Base-by-base conservation (phyloP, 1,140 invertebrate species). In the Drosophila micromelanica region DNA sequence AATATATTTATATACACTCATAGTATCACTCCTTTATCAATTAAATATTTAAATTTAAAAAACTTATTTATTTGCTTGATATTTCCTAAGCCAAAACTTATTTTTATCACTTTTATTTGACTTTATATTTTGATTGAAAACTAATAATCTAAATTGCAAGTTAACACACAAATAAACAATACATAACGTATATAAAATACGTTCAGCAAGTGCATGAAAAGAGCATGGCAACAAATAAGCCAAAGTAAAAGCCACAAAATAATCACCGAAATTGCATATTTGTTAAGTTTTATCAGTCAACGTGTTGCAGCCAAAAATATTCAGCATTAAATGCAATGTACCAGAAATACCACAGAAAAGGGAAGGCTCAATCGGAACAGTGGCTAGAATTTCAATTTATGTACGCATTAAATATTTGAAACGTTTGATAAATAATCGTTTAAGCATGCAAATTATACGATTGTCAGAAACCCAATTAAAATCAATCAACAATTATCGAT, bases 241-340 rank as follows among this genome's bases (percentile, higher is more conserved):
- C 30, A 60, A 56, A 61, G 54, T 42, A 42, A 35, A 46, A 51
- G 27, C 42, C 42, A 27, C 32, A 30, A 40, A 54, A 59, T 46
- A 46, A 27, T 46, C n/a, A 45, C 59, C 32, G 46, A 77, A 80
- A 85, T 48, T 56, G 48, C 45, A 52, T 76, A 72, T 82, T 76
- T 82, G 71, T 76, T 67, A 72, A 73, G 63, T 67, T 72, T 78
- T 62, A 78, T 69, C 70, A 65, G 51, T 40, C 30, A 27, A 63
- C 43, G 60, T 42, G 57, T 32, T 43, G 49, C 74, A 79, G 70
- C 43, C 17, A 46, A 57, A 63, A 51, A 57, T 42, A 37, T 20
- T 51, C 37, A 71, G 57, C 38, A 67, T 42, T 32, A 60, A 57
- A 80, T 64, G 60, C 57, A 64, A 69, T 77, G 54, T 27, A 35